Conservation (phyloP, 2,113 vertebrate species). For the Brachirus orientalis region DNA sequence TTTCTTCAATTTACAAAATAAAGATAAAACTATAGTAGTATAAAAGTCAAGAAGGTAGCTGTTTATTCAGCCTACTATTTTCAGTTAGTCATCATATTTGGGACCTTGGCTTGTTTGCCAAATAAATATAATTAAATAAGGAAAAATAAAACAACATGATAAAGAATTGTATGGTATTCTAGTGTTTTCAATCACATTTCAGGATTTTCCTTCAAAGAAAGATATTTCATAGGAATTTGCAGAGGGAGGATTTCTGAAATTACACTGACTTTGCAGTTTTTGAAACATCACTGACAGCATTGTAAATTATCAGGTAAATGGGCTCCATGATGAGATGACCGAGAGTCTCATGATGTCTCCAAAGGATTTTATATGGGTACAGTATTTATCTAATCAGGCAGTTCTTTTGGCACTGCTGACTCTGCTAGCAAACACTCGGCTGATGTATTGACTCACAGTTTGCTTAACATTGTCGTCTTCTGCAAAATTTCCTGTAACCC, state of each 20-base stretch:
- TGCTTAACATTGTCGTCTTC: constrained; percentile 28
- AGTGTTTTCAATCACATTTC: too few species aligned
- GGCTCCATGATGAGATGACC: constrained; percentile 84
- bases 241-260: neutral
- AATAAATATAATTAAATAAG: too few species aligned
- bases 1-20: too few species aligned
- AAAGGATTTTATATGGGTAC: constrained; percentile 88
- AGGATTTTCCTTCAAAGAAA: neutral
- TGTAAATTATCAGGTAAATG: constrained; percentile 90
- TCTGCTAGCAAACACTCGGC: constrained; percentile 43
- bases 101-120: too few species aligned
- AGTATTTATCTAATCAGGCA: constrained; percentile 79
- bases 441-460: constrained; percentile 33
- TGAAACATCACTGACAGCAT: constrained; percentile 46
- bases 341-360: constrained; percentile 78
- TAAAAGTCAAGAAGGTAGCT: too few species aligned
- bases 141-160: too few species aligned
- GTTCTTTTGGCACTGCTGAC: constrained; percentile 40
- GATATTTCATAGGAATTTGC: neutral
- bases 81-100: too few species aligned
- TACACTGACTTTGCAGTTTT: neutral
- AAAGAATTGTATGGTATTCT: too few species aligned
- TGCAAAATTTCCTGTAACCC: constrained; percentile 51
- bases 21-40: too few species aligned
- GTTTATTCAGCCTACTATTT: too few species aligned